A percentile compares a stretch with the other conserved stretches of the same genome.
Evolutionary conservation across 2,113 vertebrate genomes (phyloP).

Genomic region (Anseranas semipalmata): DNA sequence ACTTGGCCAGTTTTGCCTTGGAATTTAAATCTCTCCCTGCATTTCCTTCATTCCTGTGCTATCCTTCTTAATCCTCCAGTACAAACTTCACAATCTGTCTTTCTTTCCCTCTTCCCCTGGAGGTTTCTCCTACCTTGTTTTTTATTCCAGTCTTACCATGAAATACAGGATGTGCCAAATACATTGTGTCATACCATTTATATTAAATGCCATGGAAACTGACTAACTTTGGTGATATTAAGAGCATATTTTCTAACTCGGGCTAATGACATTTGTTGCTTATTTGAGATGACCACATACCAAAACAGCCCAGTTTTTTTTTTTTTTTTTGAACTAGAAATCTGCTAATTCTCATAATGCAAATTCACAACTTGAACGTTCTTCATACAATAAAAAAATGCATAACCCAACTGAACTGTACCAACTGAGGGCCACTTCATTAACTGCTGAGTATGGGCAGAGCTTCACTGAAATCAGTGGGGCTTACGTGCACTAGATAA

Average conservation of each 20-base stretch:
- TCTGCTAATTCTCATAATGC: background rate
- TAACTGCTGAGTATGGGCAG: background rate
- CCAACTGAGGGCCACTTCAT: background rate
- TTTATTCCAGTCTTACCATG: constrained; percentile 29
- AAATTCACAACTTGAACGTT: background rate
- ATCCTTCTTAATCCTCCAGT: constrained; percentile 41
- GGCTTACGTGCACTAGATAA: background rate
- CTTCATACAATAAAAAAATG: background rate
- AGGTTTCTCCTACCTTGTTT: constrained; percentile 40
- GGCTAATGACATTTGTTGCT: background rate
- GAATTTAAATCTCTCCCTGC: constrained; percentile 28
- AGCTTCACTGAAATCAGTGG: background rate
- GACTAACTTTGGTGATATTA: background rate
- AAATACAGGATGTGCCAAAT: constrained; percentile 21
- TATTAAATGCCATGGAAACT: constrained; percentile 27
- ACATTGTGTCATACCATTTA: background rate
- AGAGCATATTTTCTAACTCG: constrained; percentile 12
- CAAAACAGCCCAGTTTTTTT: background rate
- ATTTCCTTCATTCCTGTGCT: background rate
- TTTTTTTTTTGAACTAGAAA: background rate
- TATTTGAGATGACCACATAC: background rate
- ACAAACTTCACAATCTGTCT: constrained; percentile 41
- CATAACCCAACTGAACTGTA: background rate
- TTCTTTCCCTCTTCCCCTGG: constrained; percentile 17
- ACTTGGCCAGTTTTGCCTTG: background rate